Evolutionary conservation across 2,797 vertebrate genomes (phyloP).

Genomic region (Ceryle rudis): DNA sequence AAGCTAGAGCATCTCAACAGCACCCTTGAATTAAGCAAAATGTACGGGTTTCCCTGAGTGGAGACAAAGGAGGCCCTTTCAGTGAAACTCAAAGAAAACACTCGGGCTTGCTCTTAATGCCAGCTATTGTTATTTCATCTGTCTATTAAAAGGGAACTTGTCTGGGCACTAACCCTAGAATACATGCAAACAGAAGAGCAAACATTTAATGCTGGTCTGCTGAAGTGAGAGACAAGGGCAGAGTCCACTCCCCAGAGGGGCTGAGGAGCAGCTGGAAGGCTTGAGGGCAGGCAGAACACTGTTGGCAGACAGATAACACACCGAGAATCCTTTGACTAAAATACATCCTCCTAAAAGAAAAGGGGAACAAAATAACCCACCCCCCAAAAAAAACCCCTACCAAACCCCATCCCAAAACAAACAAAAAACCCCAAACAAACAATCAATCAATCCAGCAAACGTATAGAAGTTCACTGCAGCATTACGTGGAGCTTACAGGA

Average conservation of each 20-base stretch:
- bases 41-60: not conserved
- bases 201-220: not conserved
- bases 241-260: not conserved
- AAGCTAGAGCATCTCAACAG: not conserved
- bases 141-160: slow-evolving; percentile 37
- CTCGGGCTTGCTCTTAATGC: not conserved
- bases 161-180: slow-evolving; percentile 4
- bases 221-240: not conserved
- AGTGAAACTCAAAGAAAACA: slow-evolving; percentile 23
- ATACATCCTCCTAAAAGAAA: not conserved
- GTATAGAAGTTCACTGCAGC: not conserved
- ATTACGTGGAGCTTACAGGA: not conserved
- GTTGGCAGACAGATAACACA: not conserved
- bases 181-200: not conserved
- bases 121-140: slow-evolving; percentile 50
- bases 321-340: not conserved
- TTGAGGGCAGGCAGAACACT: not conserved
- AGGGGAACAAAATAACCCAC: rapidly evolving
- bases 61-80: slow-evolving; percentile 34
- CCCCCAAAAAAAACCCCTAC: not conserved
- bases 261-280: not conserved
- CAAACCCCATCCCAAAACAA: not conserved
- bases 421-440: not conserved
- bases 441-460: not conserved
- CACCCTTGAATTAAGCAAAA: not conserved